A percentile compares a stretch with the other conserved stretches of the same genome.
Evolutionary conservation across 2,888 invertebrate species (phyloP).

Genomic region (Tenthredo scrophulariae): DNA sequence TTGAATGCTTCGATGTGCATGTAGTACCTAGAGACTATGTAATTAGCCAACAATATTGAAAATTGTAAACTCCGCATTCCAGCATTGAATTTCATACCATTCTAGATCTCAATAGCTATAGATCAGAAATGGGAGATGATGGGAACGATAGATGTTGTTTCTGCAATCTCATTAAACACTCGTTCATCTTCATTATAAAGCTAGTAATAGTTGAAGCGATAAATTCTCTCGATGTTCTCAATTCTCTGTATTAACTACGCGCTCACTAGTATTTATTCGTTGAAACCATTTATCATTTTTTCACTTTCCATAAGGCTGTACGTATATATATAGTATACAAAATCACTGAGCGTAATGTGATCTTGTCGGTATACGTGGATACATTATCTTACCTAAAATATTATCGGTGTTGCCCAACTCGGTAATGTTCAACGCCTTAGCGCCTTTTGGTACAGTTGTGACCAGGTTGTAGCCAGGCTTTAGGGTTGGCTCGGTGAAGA

Average conservation of each 20-base stretch:
- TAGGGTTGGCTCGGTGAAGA: constrained; percentile 90
- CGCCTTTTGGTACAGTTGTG: constrained; percentile 90
- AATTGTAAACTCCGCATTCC: not conserved
- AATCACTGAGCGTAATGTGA: not conserved
- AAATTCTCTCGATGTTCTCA: constrained; percentile 35
- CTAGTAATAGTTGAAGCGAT: not conserved
- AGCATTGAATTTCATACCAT: not conserved
- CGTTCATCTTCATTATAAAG: constrained; percentile 37
- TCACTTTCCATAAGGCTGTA: not conserved
- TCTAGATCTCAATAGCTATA: not conserved
- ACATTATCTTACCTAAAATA: constrained; percentile 86
- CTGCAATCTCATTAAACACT: constrained; percentile 23
- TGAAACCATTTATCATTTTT: constrained; percentile 16
- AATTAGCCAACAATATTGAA: not conserved
- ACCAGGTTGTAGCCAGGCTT: constrained; percentile 92
- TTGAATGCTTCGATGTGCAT: not conserved
- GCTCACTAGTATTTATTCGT: not conserved
- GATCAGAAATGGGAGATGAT: not conserved
- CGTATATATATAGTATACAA: not conserved
- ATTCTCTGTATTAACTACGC: constrained; percentile 1
- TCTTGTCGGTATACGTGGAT: not conserved
- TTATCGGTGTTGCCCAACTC: constrained; percentile 91
- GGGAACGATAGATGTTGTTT: constrained; percentile 14
- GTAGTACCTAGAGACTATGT: no score
- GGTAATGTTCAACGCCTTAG: constrained; percentile 91